Percentiles rank a stretch among this genome's conserved stretches.
These are phyloP conservation scores for Tortrix viridana DNA, from an alignment of 2,888 invertebrate genomes.

Conservation along the genomic window DNA sequence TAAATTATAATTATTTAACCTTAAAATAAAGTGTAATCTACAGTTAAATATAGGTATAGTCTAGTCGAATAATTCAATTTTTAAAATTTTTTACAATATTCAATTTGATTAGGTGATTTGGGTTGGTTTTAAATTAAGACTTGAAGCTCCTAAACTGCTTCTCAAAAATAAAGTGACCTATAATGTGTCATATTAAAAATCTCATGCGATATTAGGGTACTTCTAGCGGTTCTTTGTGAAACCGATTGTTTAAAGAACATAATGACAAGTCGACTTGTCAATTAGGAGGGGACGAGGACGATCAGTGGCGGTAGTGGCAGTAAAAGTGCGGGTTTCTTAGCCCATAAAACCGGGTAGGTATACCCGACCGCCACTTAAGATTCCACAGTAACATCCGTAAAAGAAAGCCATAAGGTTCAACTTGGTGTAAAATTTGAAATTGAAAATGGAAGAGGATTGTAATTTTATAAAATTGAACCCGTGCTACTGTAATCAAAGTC, in stretches of 20 bases:
- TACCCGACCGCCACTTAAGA: conserved; percentile 68
- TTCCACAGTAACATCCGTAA: conserved; percentile 51
- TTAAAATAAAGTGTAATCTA: too few species aligned
- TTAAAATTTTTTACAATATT: too few species aligned
- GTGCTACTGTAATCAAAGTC: background rate
- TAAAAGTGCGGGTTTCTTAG: conserved; percentile 79
- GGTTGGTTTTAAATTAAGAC: too few species aligned
- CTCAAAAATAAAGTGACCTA: too few species aligned
- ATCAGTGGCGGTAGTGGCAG: conserved; percentile 79
- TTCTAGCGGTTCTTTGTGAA: conserved; percentile 36
- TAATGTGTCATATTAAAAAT: too few species aligned
- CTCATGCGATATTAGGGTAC: background rate
- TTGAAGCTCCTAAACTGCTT: too few species aligned
- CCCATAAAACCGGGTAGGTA: conserved; percentile 77
- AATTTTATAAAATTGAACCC: conserved; percentile 3
- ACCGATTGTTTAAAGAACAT: conserved; percentile 72
- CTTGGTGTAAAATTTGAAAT: conserved; percentile 42
- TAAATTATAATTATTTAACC: too few species aligned
- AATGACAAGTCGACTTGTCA: conserved; percentile 80
- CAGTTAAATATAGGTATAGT: too few species aligned
- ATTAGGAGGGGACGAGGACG: conserved; percentile 82
- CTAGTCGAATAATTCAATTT: too few species aligned
- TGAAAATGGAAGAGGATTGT: background rate
- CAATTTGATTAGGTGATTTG: too few species aligned
- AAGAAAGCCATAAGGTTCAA: conserved; percentile 56